Conservation (phyloP, 2,797 vertebrate species). For the Lepidocolaptes lacrymiger region DNA sequence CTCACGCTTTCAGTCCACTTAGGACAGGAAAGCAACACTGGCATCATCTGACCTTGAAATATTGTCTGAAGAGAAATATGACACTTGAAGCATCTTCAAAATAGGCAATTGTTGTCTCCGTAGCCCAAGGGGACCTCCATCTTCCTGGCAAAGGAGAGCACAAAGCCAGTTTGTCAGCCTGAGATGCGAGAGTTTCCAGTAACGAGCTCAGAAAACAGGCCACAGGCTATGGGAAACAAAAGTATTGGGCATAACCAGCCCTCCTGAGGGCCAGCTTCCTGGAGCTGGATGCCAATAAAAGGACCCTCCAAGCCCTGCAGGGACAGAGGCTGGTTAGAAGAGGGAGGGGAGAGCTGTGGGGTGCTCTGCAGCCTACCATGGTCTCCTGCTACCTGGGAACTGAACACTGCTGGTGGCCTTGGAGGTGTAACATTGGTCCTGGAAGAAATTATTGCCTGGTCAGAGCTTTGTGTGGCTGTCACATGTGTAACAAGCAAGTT, state of each 20-base stretch:
- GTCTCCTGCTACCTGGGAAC: neutral
- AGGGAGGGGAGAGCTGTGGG: accelerated
- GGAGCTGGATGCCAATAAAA: neutral
- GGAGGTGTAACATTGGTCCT: accelerated
- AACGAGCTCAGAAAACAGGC: neutral
- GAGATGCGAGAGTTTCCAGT: neutral
- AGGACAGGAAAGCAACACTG: neutral
- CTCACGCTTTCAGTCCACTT: neutral
- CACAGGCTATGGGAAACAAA: neutral
- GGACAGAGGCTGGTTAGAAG: neutral
- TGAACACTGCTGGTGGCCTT: neutral
- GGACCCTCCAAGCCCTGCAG: neutral
- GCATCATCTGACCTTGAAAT: neutral
- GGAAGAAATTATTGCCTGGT: neutral
- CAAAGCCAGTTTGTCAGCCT: neutral
- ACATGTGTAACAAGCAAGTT: neutral
- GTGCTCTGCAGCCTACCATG: neutral
- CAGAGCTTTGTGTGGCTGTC: neutral
- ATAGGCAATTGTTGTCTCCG: neutral
- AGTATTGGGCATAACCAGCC: accelerated
- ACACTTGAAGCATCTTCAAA: neutral
- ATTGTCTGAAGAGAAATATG: neutral
- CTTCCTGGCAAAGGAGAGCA: neutral
- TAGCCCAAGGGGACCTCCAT: neutral
- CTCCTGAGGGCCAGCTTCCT: accelerated